Percentiles rank a stretch among this genome's conserved stretches.
phyloP scores from a whole-genome alignment of 2,888 invertebrate genomes.

The Plemyria rubiginata region DNA sequence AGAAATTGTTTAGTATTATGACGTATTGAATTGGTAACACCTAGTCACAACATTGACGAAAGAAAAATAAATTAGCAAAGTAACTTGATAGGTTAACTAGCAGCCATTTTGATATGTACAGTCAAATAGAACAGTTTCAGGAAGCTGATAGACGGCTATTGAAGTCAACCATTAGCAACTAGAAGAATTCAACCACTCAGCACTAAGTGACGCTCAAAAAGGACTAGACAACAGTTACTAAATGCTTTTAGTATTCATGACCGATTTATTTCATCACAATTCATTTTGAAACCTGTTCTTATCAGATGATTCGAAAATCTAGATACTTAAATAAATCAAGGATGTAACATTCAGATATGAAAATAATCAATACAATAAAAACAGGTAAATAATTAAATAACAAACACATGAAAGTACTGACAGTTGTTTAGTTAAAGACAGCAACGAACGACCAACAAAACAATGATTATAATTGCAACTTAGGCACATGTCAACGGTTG shows the following conservation, averaged over 20 bases:
- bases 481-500: no score
- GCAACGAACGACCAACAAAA: no score
- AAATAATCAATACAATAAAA: conserved; percentile 28
- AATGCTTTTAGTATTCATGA: conserved; percentile 19
- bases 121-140: conserved; percentile 55
- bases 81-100: conserved; percentile 61
- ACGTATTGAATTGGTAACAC: conserved; percentile 45
- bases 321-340: not conserved
- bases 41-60: conserved; percentile 80
- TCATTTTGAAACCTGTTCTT: conserved; percentile 35
- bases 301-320: conserved; percentile 15
- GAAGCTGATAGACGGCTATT: conserved; percentile 63
- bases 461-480: no score
- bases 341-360: not conserved
- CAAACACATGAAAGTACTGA: conserved; percentile 26
- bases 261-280: conserved; percentile 3
- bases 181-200: conserved; percentile 39
- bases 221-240: conserved; percentile 25
- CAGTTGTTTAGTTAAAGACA: conserved; percentile 20
- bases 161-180: conserved; percentile 39
- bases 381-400: conserved; percentile 32
- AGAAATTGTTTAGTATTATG: conserved; percentile 51
- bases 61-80: conserved; percentile 76
- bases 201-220: conserved; percentile 35
- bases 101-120: conserved; percentile 72